Base-by-base conservation (phyloP, 2,888 invertebrate genomes). In the Megastigmus dorsalis region DNA sequence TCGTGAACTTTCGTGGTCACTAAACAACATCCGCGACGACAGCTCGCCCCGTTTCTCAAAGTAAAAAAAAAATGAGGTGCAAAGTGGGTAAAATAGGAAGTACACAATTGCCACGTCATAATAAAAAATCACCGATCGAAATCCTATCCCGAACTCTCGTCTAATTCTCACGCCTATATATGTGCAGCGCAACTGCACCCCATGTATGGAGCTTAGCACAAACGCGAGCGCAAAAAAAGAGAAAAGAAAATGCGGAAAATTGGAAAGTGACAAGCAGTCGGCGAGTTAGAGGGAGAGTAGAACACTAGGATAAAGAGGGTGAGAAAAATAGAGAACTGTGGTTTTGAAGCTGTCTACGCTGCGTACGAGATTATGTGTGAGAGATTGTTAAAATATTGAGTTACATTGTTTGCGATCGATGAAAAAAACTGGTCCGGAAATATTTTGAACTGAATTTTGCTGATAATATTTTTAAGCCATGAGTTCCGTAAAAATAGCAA, bases 141-240 rank as follows among this genome's bases (percentile, higher is more conserved):
- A 72, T 57, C 43, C 50, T 55, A 55, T 36, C 20, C 48, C 33
- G 23, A 15, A 10, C 38, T 13, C 55, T 9, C 13, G 38, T 7
- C 41, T 36, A 69, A n/a, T 74, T 74, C 72, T 69, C 75, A 77
- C 74, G 76, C 65, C 70, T 45, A 45, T 18, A 41, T 43, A 33
- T 9, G 28, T 10, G 33, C n/a, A n/a, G n/a, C n/a, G n/a, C n/a
- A n/a, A n/a, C n/a, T 23, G 28, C 33, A 63, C 52, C 43, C 60
- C 41, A n/a, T 28, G 30, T 15, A 28, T n/a, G n/a, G n/a, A n/a
- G 38, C 43, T 52, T 30, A 33, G 41, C 41, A 13, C 36, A 28
- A 63, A 60, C 60, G 38, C 23, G 55, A 13, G 41, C 13, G 28
- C 23, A 66, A 62, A 65, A 74, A 63, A n/a, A n/a, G n/a, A n/a